These are phyloP conservation scores for Oeneis ivallda DNA, from an alignment of 2,888 invertebrate genomes.

Conservation along the genomic window DNA sequence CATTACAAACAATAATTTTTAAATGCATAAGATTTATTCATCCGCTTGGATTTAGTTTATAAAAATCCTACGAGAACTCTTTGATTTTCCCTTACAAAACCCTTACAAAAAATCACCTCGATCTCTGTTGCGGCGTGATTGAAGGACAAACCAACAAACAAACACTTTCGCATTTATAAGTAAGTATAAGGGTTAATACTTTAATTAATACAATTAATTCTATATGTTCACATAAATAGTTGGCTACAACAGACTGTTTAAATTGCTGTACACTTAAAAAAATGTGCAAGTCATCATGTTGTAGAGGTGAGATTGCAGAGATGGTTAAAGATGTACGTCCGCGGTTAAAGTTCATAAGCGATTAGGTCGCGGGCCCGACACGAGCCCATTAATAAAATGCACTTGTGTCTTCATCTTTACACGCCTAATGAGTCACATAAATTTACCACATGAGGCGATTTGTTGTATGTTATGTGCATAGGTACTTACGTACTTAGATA, in stretches of 20 bases:
- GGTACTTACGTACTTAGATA: no score
- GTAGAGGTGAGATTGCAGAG: slow-evolving; percentile 19
- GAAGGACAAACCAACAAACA: no score
- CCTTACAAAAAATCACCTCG: no score
- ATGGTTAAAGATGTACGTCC: slow-evolving; percentile 19
- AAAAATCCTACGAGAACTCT: no score
- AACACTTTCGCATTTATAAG: no score
- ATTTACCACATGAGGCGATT: not conserved
- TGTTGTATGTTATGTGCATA: not conserved
- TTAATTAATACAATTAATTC: no score
- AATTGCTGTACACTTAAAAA: not conserved
- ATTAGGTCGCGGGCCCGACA: slow-evolving; percentile 36
- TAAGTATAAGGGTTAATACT: no score
- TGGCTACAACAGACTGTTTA: not conserved
- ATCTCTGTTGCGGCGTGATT: no score
- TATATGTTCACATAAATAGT: not conserved
- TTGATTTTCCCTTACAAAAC: no score
- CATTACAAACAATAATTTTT: no score
- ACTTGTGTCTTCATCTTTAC: slow-evolving; percentile 19
- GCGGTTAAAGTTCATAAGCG: slow-evolving; percentile 29
- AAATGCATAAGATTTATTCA: no score
- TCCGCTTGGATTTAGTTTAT: no score
- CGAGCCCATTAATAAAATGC: slow-evolving; percentile 34
- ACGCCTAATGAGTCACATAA: slow-evolving; percentile 12
- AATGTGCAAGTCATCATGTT: not conserved